Base-by-base conservation (phyloP, 2,888 invertebrate species). In the Elmis aenea region DNA sequence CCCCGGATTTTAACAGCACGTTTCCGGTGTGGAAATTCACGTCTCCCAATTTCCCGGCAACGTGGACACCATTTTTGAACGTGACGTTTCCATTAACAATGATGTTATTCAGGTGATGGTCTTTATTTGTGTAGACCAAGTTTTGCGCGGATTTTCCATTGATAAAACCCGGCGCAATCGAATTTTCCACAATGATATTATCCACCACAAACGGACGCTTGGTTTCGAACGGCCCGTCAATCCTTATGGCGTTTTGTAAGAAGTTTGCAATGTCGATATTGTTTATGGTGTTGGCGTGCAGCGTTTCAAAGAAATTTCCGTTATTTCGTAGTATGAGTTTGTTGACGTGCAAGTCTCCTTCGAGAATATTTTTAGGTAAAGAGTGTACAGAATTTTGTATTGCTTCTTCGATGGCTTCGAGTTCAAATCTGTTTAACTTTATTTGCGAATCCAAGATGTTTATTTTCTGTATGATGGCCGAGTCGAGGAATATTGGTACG, bases 21-120 rank as follows among this genome's bases (percentile, higher is more conserved):
- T 51, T 56, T 5, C 57, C 47, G 14, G 52, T 32, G 20, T 52
- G 48, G 25, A 67, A 51, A 18, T 44, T 48, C 5, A 66, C 44
- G 9, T 54, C 52, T 39, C 68, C 64, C 2, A 69, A 21, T 14
- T 31, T 44, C 22, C 60, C 59, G 13, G 45, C 30, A 8, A 65
- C 39, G 18, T 46, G 42, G 3, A 64, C 9, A 4, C 50, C 52
- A 5, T 56, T 44, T 13, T 58, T 40, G 16, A 64, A 52, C 35
- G 45, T 51, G 5, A 61, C 51, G 34, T 52, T 51, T 16, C 66
- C 67, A 14, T 55, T 44, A 2, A 68, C 46, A 15, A 51, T 45
- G 8, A 68, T 33, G 25, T 56, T 48, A 5, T 52, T 33, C 11
- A 61, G 33, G 24, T 42, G 35, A 13, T 52, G 13, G 13, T 55